These are phyloP conservation scores for Cataglyphis albicans DNA, from an alignment of 2,888 invertebrate genomes.

Conservation along the genomic window DNA sequence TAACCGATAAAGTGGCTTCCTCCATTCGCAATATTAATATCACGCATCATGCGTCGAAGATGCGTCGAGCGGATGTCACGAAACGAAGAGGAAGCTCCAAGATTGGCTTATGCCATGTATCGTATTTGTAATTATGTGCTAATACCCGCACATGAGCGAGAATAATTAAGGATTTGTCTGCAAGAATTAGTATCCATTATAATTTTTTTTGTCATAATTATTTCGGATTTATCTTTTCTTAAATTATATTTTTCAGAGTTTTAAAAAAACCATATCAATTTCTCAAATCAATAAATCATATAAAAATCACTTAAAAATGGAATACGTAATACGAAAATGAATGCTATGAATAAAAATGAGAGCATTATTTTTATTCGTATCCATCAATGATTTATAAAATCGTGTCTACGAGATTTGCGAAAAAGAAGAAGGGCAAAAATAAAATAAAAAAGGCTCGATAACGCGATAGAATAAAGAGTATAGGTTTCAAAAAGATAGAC, in stretches of 20 bases:
- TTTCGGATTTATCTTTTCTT: background rate
- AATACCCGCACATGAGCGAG: conserved; percentile 54
- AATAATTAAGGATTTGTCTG: conserved; percentile 9
- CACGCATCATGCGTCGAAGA: conserved; percentile 50
- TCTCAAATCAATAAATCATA: background rate
- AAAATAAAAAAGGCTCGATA: background rate
- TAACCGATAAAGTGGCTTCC: background rate
- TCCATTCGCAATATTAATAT: conserved; percentile 25
- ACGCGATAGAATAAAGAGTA: conserved; percentile 26
- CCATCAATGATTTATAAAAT: background rate
- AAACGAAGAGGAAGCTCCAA: conserved; percentile 79
- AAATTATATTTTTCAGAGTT: background rate
- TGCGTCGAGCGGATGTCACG: conserved; percentile 81
- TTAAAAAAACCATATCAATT: background rate
- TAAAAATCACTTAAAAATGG: background rate
- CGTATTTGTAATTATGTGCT: conserved; percentile 61
- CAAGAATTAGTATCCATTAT: conserved; percentile 31
- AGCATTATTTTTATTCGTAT: background rate
- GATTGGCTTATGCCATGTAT: conserved; percentile 69
- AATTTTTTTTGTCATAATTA: conserved; percentile 27
- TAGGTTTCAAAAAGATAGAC: conserved; percentile 16
- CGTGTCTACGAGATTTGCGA: background rate
- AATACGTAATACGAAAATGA: background rate
- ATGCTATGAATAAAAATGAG: background rate
- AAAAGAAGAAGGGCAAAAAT: too few species aligned